Evolutionary conservation across 2,113 vertebrate genomes (phyloP), one percentile per base, ranked within the genome.

Genomic region (Percina caprodes): DNA sequence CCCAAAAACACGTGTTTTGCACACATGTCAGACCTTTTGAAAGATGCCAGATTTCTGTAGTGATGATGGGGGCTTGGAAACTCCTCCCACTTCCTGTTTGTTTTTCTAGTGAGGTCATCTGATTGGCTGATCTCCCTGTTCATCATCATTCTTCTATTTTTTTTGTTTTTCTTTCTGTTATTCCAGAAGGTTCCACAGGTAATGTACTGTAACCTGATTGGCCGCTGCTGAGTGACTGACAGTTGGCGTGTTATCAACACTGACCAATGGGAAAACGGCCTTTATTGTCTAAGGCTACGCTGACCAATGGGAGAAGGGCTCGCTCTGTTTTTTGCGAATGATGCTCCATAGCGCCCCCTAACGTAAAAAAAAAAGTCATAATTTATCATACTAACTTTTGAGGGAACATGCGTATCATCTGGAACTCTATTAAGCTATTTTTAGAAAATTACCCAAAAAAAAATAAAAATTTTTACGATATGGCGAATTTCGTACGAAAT

Each of bases 31-130:
- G n/a, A n/a, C n/a, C n/a, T n/a, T n/a, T n/a, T n/a, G n/a, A n/a
- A n/a, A n/a, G n/a, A n/a, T n/a, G n/a, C n/a, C n/a, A n/a, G n/a
- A n/a, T n/a, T n/a, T n/a, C n/a, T n/a, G n/a, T n/a, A n/a, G n/a
- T n/a, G n/a, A n/a, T n/a, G n/a, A n/a, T n/a, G n/a, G n/a, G n/a
- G 91, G 92, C 87, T 93, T 89, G 84, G 87, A 94, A 96, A 95
- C 96, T 96, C 91, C 91, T 96, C 95, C 92, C 91, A 95, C 95
- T 94, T 96, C 96, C 95, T 92, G 93, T 96, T 91, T 96, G 66
- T 95, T 94, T 94, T 84, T 88, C 51, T 75, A 55, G 85, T 77
- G 65, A 69, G 76, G 89, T 94, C 91, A 92, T 91, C 95, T 94
- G 94, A 88, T 91, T 81, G 89, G 85, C 92, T 92, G 95, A 95